A percentile compares a stretch with the other conserved stretches of the same genome.
These are phyloP conservation scores for Isurus oxyrinchus DNA, from an alignment of 2,113 vertebrate species.

Conservation along the genomic window DNA sequence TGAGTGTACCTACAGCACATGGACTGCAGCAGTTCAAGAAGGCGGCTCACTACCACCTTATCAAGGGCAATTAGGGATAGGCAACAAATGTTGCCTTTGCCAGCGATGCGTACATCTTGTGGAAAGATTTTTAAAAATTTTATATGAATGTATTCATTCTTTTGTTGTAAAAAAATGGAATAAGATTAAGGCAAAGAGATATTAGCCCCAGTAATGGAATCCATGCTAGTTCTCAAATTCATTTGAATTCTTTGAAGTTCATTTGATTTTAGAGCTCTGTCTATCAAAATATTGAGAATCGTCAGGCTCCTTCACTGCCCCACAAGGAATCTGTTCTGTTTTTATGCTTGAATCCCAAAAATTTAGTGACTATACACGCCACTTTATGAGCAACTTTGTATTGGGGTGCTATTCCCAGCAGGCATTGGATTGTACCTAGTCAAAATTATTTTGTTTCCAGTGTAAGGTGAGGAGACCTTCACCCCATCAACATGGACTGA, in stretches of 20 bases:
- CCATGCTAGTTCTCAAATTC: neutral
- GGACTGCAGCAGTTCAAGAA: too few relatives aligned
- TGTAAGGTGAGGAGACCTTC: neutral
- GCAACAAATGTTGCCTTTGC: too few relatives aligned
- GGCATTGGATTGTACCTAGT: neutral
- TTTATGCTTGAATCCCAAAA: neutral
- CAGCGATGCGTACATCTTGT: too few relatives aligned
- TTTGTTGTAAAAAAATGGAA: neutral
- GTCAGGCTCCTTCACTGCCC: neutral
- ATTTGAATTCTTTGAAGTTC: neutral
- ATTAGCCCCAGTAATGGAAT: neutral
- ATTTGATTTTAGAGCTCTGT: neutral
- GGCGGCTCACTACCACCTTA: too few relatives aligned
- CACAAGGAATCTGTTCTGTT: neutral
- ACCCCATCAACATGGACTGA: neutral
- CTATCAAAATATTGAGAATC: neutral
- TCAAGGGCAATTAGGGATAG: too few relatives aligned
- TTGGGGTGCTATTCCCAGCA: neutral
- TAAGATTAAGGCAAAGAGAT: neutral
- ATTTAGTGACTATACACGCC: neutral
- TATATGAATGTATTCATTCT: neutral
- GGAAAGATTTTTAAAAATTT: neutral
- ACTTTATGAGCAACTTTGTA: neutral
- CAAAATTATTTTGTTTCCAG: neutral
- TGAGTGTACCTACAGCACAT: too few relatives aligned